Evolutionary conservation across 2,113 vertebrate genomes (phyloP), one percentile per base, ranked within the genome.

Genomic region (Lanius collurio): DNA sequence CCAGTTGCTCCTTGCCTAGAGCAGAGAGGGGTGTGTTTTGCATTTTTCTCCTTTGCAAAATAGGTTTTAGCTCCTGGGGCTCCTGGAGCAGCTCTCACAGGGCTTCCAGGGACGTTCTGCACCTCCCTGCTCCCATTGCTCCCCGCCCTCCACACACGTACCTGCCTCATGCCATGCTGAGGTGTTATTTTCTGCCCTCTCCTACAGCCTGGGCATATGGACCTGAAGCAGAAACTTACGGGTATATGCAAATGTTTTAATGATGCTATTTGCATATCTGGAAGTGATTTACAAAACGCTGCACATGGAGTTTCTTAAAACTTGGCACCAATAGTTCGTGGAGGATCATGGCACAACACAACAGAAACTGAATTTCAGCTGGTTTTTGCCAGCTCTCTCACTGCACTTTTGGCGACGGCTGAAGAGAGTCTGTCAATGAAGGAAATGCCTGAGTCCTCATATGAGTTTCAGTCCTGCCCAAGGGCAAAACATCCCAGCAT

Each of bases 191-290:
- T 92, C 79, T 95, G 95, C 91, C 96, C 93, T 90, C 76, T 90
- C 81, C 90, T 60, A n/a, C 77, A 86, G 87, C 93, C 92, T 95
- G 93, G 93, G 93, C 95, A 96, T 96, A 96, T 94, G 95, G 94
- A 92, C 91, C 82, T 50, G 76, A 62, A 96, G 84, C 46, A 94
- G 83, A 91, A 95, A 93, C 93, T 94, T 95, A 92, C 1, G 84
- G 87, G 41, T 93, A 87, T 97, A 96, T 97, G 96, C 94, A 95
- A 97, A 96, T 95, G 91, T 91, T 95, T 96, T 96, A 96, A 97
- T 97, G 93, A 95, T 94, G 94, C 89, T 86, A 96, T 97, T 97
- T 96, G 94, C 95, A 95, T 97, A 96, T 96, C 96, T 96, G 94
- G 95, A 97, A 96, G 88, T 96, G 94, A 96, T 96, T 95, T 96